Percentiles rank a stretch among this genome's conserved stretches.
Evolutionary conservation across 2,113 vertebrate species (phyloP).

Genomic region (Albula glossodonta): DNA sequence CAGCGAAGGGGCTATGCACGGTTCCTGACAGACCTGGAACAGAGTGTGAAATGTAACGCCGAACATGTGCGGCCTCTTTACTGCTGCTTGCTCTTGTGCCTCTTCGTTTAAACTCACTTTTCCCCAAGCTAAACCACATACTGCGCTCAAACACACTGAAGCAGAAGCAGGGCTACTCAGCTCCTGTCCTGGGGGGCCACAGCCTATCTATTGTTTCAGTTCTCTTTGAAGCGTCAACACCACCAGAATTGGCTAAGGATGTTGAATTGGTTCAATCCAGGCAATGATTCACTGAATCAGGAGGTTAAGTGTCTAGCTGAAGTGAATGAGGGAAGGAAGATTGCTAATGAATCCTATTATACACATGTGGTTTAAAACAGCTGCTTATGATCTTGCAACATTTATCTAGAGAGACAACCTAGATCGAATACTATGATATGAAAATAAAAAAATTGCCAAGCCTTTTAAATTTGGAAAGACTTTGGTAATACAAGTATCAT

Average conservation of each 20-base stretch:
- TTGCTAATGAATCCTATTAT: background rate
- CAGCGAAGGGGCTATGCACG: background rate
- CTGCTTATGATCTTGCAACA: background rate
- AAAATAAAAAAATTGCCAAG: background rate
- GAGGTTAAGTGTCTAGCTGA: background rate
- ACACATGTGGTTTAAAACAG: background rate
- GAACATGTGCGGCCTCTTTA: background rate
- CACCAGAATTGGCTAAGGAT: background rate
- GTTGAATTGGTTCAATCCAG: background rate
- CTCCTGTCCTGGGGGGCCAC: background rate
- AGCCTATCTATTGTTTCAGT: background rate
- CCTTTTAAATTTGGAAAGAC: background rate
- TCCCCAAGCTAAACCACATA: background rate
- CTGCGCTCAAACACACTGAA: background rate
- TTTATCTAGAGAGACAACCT: background rate
- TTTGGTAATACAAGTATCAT: background rate
- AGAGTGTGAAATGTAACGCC: background rate
- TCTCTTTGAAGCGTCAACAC: background rate
- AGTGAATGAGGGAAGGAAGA: background rate
- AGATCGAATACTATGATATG: background rate
- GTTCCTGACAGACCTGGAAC: background rate
- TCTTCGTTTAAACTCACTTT: background rate
- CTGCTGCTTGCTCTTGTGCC: background rate
- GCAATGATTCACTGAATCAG: background rate
- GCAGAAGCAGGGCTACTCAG: background rate